phyloP scores from a whole-genome alignment of 2,113 vertebrate genomes.

The Furnarius figulus region DNA sequence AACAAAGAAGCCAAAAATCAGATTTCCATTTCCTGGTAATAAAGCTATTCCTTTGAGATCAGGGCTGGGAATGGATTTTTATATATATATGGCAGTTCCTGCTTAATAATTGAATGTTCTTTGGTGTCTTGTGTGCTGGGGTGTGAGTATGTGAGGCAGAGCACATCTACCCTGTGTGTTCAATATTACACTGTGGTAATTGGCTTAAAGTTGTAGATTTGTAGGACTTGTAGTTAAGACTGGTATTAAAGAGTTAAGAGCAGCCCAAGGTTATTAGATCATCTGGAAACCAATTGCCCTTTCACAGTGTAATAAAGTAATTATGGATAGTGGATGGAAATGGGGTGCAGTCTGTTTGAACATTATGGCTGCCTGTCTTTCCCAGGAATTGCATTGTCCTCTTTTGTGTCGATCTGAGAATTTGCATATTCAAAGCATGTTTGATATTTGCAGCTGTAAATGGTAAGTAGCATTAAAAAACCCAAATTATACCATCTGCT shows the following conservation, averaged over 20 bases:
- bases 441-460: slow-evolving; percentile 19
- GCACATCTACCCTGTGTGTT: not conserved
- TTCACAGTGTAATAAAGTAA: slow-evolving; percentile 41
- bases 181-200: not conserved
- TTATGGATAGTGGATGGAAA: slow-evolving; percentile 32
- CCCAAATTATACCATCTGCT: not conserved
- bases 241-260: slow-evolving; percentile 71
- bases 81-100: not conserved
- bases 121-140: slow-evolving; percentile 63
- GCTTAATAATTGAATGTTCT: slow-evolving; percentile 79
- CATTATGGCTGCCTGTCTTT: slow-evolving; percentile 8
- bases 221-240: slow-evolving; percentile 65
- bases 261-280: slow-evolving; percentile 80
- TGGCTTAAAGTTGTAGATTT: not conserved
- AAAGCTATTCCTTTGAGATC: slow-evolving; percentile 72
- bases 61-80: slow-evolving; percentile 4
- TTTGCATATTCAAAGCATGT: slow-evolving; percentile 7
- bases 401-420: not conserved
- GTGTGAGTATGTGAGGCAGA: not conserved
- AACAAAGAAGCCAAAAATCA: slow-evolving; percentile 48
- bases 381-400: slow-evolving; percentile 13
- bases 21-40: slow-evolving; percentile 74
- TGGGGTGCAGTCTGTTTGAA: slow-evolving; percentile 32
- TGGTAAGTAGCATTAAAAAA: slow-evolving; percentile 18
- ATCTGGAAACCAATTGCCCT: slow-evolving; percentile 66